Evolutionary conservation across 1,140 invertebrate species (phyloP).

Genomic region (Phymorhynchus buccinoides): DNA sequence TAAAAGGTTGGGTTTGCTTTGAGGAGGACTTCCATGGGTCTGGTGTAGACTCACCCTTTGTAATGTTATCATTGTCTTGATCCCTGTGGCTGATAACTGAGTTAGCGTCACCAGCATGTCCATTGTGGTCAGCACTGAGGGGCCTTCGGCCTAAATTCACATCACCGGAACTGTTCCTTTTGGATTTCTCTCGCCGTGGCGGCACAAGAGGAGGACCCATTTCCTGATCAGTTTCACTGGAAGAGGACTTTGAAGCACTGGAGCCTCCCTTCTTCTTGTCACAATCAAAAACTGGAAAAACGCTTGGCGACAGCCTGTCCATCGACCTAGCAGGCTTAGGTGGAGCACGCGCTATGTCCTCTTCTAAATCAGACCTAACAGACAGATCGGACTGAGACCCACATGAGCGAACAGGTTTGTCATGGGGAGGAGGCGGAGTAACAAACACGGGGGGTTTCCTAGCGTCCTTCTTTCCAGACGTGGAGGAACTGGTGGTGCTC

Average conservation of each 20-base stretch:
- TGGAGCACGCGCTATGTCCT: neutral
- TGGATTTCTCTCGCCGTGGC: constrained; percentile 33
- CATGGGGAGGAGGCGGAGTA: constrained; percentile 17
- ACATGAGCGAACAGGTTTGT: constrained; percentile 18
- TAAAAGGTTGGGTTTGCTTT: neutral
- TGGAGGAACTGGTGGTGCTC: neutral
- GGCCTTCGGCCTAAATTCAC: neutral
- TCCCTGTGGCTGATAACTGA: too few relatives aligned
- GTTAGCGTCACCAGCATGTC: neutral
- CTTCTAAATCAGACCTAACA: constrained; percentile 3
- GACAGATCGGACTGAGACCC: constrained; percentile 32
- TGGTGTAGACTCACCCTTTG: neutral
- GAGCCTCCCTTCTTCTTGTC: constrained; percentile 1
- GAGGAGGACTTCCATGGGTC: neutral
- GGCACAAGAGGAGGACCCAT: neutral
- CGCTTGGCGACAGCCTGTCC: constrained; percentile 19
- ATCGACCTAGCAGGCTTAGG: neutral
- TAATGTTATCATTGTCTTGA: neutral
- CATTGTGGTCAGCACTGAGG: neutral
- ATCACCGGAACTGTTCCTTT: neutral
- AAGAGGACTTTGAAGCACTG: neutral
- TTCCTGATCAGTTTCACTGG: constrained; percentile 13
- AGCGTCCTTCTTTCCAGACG: neutral
- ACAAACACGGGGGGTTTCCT: constrained; percentile 32
- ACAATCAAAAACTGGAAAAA: neutral